Evolutionary conservation across 2,797 vertebrate genomes (phyloP).

Genomic region (Phoxinus dragarum): DNA sequence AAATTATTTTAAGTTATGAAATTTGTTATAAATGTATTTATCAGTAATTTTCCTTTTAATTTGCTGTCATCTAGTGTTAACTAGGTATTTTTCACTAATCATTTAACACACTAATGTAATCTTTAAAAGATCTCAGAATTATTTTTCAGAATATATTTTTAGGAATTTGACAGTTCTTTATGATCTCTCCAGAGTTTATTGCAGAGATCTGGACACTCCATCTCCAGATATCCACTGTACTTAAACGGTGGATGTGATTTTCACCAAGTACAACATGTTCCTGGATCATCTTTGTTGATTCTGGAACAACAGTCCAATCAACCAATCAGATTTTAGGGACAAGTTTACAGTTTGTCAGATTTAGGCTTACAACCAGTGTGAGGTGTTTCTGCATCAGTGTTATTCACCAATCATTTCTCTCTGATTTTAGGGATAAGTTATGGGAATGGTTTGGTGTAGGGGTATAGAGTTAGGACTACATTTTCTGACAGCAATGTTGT

Average conservation of each 20-base stretch:
- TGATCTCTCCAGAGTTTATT: constrained; percentile 18
- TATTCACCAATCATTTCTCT: no score
- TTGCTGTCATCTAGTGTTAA: not conserved
- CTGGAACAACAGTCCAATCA: no score
- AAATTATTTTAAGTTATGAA: not conserved
- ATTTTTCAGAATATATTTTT: not conserved
- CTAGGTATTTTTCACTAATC: not conserved
- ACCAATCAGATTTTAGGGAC: no score
- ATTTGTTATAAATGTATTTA: not conserved
- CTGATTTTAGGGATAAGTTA: no score
- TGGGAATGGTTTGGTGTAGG: no score
- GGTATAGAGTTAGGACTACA: no score
- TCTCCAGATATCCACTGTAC: not conserved
- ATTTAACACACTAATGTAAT: not conserved
- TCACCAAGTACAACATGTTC: no score
- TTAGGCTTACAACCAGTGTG: no score
- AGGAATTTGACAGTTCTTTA: constrained; percentile 19
- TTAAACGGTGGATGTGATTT: not conserved
- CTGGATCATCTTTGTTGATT: no score
- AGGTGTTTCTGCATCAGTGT: no score
- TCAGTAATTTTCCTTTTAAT: not conserved
- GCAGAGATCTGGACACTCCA: constrained; percentile 1
- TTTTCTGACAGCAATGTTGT: no score
- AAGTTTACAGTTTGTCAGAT: no score
- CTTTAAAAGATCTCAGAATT: not conserved